phyloP scores from a whole-genome alignment of 2,113 vertebrate species.

The Esox niger region DNA sequence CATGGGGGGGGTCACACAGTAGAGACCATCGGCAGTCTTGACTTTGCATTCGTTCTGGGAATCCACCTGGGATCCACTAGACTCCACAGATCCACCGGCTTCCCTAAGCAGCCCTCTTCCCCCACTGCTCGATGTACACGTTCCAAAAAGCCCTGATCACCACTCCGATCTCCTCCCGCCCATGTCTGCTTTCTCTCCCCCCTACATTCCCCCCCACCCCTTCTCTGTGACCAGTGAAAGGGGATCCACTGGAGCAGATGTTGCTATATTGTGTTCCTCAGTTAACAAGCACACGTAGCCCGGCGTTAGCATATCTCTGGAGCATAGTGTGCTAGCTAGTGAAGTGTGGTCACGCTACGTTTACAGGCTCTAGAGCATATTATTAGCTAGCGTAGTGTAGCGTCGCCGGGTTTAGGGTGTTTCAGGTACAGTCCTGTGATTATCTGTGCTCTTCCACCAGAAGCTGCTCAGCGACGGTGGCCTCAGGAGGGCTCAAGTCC shows the following conservation, averaged over 20 bases:
- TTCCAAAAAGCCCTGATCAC: not conserved
- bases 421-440: not conserved
- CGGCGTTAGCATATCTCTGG: too few relatives aligned
- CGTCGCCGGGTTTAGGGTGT: too few relatives aligned
- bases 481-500: too few relatives aligned
- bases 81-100: not conserved
- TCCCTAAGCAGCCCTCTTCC: not conserved
- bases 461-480: slow-evolving; percentile 5
- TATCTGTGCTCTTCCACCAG: not conserved
- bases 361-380: too few relatives aligned
- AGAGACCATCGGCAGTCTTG: not conserved
- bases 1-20: not conserved
- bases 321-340: too few relatives aligned
- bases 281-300: too few relatives aligned
- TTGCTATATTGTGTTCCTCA: slow-evolving; percentile 36
- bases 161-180: not conserved
- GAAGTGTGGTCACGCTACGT: too few relatives aligned
- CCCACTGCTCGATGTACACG: too few relatives aligned
- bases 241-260: slow-evolving; percentile 37
- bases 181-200: too few relatives aligned
- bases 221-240: slow-evolving; percentile 22
- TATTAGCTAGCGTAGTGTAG: too few relatives aligned
- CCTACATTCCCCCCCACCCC: not conserved
- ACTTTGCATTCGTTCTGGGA: not conserved
- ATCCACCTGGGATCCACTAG: slow-evolving; percentile 1